Evolutionary conservation across 2,888 invertebrate genomes (phyloP).

Genomic region (Xestia xanthographa): DNA sequence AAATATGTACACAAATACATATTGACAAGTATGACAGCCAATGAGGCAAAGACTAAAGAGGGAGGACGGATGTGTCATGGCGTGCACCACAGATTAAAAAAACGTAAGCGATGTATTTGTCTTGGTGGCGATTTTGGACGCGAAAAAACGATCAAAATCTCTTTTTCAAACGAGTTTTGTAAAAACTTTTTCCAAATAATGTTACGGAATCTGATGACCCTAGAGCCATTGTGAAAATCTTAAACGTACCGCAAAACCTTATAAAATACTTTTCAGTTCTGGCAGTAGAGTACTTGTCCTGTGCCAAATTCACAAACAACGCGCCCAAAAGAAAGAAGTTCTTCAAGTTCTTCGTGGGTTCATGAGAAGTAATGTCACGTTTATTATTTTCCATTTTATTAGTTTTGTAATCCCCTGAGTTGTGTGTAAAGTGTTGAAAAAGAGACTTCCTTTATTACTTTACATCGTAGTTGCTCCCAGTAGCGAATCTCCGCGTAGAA

Average conservation of each 20-base stretch:
- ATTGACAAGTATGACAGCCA: slow-evolving; percentile 1
- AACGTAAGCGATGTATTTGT: background rate
- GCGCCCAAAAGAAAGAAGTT: slow-evolving; percentile 41
- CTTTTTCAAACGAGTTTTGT: background rate
- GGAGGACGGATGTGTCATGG: background rate
- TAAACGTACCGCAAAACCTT: background rate
- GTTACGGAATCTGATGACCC: no score
- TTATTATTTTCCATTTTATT: slow-evolving; percentile 47
- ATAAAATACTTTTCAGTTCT: slow-evolving; percentile 1
- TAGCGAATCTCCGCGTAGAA: slow-evolving; percentile 12
- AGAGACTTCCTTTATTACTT: background rate
- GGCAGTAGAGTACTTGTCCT: slow-evolving; percentile 34
- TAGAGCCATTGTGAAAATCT: background rate
- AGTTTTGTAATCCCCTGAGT: background rate
- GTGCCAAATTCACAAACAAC: slow-evolving; percentile 50
- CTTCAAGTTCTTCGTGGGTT: slow-evolving; percentile 43
- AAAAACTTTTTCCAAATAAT: background rate
- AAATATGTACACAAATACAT: slow-evolving; percentile 12
- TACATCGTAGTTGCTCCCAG: slow-evolving; percentile 1
- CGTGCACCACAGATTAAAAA: slow-evolving; percentile 13
- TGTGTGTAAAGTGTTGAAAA: slow-evolving; percentile 25
- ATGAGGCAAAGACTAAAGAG: slow-evolving; percentile 1
- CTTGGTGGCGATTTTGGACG: background rate
- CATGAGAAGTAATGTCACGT: slow-evolving; percentile 61
- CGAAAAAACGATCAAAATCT: background rate